A percentile compares a stretch with the other conserved stretches of the same genome.
Conservation (phyloP, 1,140 invertebrate species). For the Cotesia vestalis region DNA sequence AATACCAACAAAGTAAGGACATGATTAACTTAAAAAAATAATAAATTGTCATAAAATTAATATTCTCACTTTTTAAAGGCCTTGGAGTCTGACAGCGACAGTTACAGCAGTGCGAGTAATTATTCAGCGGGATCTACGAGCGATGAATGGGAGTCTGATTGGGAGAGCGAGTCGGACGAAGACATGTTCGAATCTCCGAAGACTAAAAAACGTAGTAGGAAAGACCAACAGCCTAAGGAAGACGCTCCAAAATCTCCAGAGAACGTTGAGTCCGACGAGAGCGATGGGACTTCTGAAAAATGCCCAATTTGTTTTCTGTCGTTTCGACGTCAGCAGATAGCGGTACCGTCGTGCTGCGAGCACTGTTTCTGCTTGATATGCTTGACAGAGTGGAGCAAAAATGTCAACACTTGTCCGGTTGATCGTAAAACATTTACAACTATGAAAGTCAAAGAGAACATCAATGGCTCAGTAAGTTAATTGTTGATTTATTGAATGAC, state of each 20-base stretch:
- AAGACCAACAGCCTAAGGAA: background rate
- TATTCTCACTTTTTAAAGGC: background rate
- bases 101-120: background rate
- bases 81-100: background rate
- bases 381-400: conserved; percentile 91
- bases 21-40: background rate
- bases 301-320: conserved; percentile 85
- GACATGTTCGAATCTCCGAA: conserved; percentile 21
- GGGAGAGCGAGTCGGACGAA: conserved; percentile 52
- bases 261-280: conserved; percentile 67
- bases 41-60: background rate
- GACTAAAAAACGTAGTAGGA: conserved; percentile 20
- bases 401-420: conserved; percentile 94
- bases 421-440: conserved; percentile 85
- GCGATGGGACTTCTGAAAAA: conserved; percentile 77
- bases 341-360: conserved; percentile 85
- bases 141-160: conserved; percentile 59
- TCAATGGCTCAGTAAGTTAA: conserved; percentile 72
- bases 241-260: background rate
- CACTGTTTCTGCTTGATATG: conserved; percentile 91
- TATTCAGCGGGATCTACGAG: conserved; percentile 37
- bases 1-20: background rate
- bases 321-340: conserved; percentile 78
- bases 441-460: conserved; percentile 78
- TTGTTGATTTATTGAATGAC: background rate